Base-by-base conservation (phyloP, 2,113 vertebrate genomes). In the Bubo blakistoni region DNA sequence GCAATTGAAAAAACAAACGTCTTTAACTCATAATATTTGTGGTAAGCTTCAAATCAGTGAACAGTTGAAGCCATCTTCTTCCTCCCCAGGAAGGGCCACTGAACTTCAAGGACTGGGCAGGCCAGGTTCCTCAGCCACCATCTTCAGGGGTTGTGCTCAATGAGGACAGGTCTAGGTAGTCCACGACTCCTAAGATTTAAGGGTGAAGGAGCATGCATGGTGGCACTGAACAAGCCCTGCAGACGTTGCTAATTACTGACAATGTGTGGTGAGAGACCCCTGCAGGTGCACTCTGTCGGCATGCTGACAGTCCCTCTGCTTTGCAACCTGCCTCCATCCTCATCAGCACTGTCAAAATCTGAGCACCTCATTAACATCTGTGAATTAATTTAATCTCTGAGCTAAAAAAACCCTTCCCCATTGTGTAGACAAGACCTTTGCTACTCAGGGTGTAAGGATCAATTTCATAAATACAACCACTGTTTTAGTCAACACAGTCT, bases 261-360 rank as follows among this genome's bases (percentile, higher is more conserved):
- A 16, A 11, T 1, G 15, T 21, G 30, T 0, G 1, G 32, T 4
- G 4, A 0, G 2, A 88, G 26, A 38, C 7, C 51, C 26, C 52
- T 71, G 78, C 84, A 74, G 70, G 66, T 71, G 57, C 4, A 1
- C 52, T 87, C 36, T 26, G 8, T 25, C 4, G 0, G n/a, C 57
- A 36, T 6, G 6, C 29, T 71, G 81, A 82, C 62, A 93, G 66
- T 29, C 52, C 1, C 21, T 85, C 66, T 55, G 13, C 59, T 87
- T 58, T 84, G 29, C 40, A 79, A 19, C 47, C 30, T 89, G 61
- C 44, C 38, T 63, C 65, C 7, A 0, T 72, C 42, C 57, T 92
- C 81, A 79, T 74, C 82, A 90, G n/a, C 14, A 26, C 85, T 82
- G 62, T 65, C 54, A 88, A 61, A 69, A 72, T 63, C 34, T 44